Percentiles rank a stretch among this genome's conserved stretches.
Conservation (phyloP, 2,888 invertebrate species). For the Polyploca ridens region DNA sequence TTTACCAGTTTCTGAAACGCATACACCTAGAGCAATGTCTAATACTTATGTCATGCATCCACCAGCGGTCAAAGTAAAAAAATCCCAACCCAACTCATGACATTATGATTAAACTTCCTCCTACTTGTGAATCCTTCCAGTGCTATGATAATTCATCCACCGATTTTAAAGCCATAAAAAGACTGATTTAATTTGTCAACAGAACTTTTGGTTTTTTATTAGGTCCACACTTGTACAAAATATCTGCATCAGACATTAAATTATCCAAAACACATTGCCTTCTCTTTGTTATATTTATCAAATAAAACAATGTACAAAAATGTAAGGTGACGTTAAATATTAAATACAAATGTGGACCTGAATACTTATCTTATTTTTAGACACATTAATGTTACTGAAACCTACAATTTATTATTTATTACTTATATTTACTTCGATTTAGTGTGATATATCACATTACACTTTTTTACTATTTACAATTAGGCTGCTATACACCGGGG, state of each 20-base stretch:
- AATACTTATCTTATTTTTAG: not conserved
- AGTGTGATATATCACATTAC: not conserved
- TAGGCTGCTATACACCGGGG: no score
- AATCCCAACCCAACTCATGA: slow-evolving; percentile 77
- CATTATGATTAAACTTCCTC: slow-evolving; percentile 43
- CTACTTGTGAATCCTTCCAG: slow-evolving; percentile 80
- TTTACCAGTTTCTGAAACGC: slow-evolving; percentile 81
- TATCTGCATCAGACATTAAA: not conserved
- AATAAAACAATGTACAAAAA: not conserved
- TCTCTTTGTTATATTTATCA: not conserved
- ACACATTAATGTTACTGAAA: slow-evolving; percentile 5
- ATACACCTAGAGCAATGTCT: slow-evolving; percentile 86
- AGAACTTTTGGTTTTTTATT: slow-evolving; percentile 19
- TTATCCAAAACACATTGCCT: not conserved
- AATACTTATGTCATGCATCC: slow-evolving; percentile 88
- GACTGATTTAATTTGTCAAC: slow-evolving; percentile 60
- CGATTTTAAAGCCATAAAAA: slow-evolving; percentile 63
- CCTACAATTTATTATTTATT: not conserved
- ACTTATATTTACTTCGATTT: not conserved
- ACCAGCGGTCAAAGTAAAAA: slow-evolving; percentile 71
- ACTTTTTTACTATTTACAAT: not conserved
- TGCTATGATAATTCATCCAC: slow-evolving; percentile 75
- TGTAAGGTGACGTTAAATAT: not conserved
- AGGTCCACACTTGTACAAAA: slow-evolving; percentile 25
- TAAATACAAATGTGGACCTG: slow-evolving; percentile 2